Evolutionary conservation across 2,113 vertebrate genomes (phyloP), one percentile per base, ranked within the genome.

Genomic region (Oxyruncus cristatus): DNA sequence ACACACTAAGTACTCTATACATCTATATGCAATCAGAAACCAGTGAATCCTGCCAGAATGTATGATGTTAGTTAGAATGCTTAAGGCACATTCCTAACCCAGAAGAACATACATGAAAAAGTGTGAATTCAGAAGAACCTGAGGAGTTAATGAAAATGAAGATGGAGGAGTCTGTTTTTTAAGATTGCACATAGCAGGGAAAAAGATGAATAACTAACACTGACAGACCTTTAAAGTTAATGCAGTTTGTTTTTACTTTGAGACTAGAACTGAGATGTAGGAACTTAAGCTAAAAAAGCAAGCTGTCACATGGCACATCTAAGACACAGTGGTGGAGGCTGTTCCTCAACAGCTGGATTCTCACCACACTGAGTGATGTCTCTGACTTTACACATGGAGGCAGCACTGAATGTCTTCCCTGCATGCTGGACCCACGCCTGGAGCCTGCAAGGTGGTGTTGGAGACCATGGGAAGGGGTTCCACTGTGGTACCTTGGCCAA

Each of bases 401-500:
- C n/a, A 91, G 21, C 0, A 2, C 39, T 46, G 42, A 75, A 52
- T 1, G 0, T 35, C 28, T 74, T 11, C 27, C 8, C 46, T 11
- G 11, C 9, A 14, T 37, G 12, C 47, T 70, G 35, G 9, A 49
- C 19, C 37, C n/a, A 56, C 5, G 17, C 0, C 2, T 42, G 41
- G n/a, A 83, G 30, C 35, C 7, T 47, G 8, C 18, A 49, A 23
- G n/a, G 26, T 7, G 4, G 24, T n/a, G 22, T 41, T 47, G 53
- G 50, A 67, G 13, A 32, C 0, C 32, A 22, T 56, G 2, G 23
- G 26, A 50, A 61, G 37, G 9, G 23, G 22, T 17, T 86, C 18
- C 1, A 5, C 52, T 20, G 16, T 19, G 16, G 28, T 96, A 98
- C 98, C 98, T 99, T 98, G 78, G 98, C 98, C 96, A 99, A 96